These are phyloP conservation scores for Pteropus alecto DNA, from an alignment of 2,113 vertebrate genomes.

Conservation along the genomic window DNA sequence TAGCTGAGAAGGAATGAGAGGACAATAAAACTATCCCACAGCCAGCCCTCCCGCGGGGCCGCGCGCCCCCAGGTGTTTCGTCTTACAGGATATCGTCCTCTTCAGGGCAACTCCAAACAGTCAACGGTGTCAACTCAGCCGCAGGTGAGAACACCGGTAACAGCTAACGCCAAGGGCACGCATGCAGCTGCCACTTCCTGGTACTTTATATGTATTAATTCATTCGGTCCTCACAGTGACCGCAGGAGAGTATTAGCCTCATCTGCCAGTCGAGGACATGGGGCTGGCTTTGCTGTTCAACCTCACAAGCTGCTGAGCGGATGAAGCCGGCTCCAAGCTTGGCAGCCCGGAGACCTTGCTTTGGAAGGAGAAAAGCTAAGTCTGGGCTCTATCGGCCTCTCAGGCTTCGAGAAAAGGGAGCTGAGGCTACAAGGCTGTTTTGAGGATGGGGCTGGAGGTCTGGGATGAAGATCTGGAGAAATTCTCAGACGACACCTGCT, in stretches of 20 bases:
- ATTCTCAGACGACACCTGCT: background rate
- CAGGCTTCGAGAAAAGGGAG: background rate
- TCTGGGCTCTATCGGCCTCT: background rate
- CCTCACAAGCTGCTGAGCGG: background rate
- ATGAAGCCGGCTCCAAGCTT: accelerated
- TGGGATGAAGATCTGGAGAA: background rate
- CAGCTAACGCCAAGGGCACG: background rate
- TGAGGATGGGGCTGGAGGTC: background rate
- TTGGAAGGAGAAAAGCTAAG: background rate
- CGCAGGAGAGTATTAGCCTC: background rate
- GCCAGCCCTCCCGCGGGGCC: accelerated
- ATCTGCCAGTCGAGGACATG: background rate
- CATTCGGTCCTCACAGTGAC: background rate
- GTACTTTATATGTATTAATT: background rate
- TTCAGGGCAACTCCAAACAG: background rate
- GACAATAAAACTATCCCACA: no score
- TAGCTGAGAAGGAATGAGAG: background rate
- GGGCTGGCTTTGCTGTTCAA: no score
- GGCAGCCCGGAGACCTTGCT: background rate
- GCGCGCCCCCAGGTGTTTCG: accelerated
- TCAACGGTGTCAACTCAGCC: accelerated
- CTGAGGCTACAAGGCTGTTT: background rate
- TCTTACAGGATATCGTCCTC: no score
- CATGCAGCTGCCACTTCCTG: accelerated
- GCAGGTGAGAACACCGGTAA: background rate